Percentiles rank a stretch among this genome's conserved stretches.
phyloP scores from a whole-genome alignment of 2,888 invertebrate species.

The Cepaea hortensis region DNA sequence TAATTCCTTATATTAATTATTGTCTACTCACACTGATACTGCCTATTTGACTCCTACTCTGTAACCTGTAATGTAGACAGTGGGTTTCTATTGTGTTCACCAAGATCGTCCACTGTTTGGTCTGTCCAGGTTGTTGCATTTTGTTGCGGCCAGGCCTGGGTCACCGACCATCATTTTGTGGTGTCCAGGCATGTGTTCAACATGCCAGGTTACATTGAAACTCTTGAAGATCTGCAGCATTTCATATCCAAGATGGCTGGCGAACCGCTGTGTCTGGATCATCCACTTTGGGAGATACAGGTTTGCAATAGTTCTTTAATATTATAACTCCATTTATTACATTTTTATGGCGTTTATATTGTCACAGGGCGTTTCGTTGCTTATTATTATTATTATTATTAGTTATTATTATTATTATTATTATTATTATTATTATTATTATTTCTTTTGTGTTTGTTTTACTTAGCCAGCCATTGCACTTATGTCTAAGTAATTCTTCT shows the following conservation, averaged over 20 bases:
- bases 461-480: no score
- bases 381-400: no score
- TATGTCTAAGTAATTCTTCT: no score
- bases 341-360: not conserved
- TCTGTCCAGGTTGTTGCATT: slow-evolving; percentile 67
- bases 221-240: slow-evolving; percentile 75
- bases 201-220: slow-evolving; percentile 73
- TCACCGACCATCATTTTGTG: slow-evolving; percentile 77
- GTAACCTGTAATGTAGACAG: no score
- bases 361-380: not conserved
- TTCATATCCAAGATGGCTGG: slow-evolving; percentile 77
- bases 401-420: no score
- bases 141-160: slow-evolving; percentile 78
- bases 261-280: slow-evolving; percentile 75
- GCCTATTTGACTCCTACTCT: no score
- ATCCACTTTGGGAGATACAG: slow-evolving; percentile 80
- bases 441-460: no score
- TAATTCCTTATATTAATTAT: no score
- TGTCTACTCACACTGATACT: no score
- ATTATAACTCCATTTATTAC: not conserved
- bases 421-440: no score
- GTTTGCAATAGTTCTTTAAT: not conserved
- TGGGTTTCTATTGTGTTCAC: not conserved
- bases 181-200: slow-evolving; percentile 78
- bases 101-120: not conserved